Percentiles rank a stretch among this genome's conserved stretches.
phyloP scores from a whole-genome alignment of 2,113 vertebrate species.

The Austrofundulus limnaeus region DNA sequence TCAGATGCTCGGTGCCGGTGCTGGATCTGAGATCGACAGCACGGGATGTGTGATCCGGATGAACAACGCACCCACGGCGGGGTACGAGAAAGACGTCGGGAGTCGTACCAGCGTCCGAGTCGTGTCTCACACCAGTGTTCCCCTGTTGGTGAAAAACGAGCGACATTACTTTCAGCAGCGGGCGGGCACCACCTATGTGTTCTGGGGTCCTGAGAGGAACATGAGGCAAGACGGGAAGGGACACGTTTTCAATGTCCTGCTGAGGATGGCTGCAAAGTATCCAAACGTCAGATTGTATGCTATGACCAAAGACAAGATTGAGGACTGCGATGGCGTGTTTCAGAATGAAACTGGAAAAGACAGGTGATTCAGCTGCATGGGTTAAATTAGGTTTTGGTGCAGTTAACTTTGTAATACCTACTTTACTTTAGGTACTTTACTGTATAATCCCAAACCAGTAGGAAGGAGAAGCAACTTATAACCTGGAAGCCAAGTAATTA shows the following conservation, averaged over 20 bases:
- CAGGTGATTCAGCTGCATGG: conserved; percentile 75
- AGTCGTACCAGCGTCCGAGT: conserved; percentile 83
- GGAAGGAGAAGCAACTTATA: background rate
- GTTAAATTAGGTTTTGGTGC: too few species aligned
- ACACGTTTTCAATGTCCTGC: conserved; percentile 78
- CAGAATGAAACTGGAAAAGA: conserved; percentile 95
- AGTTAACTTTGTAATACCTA: too few species aligned
- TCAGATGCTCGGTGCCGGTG: conserved; percentile 87
- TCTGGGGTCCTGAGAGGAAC: conserved; percentile 90
- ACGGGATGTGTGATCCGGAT: conserved; percentile 89
- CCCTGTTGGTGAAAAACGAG: conserved; percentile 83
- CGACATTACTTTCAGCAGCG: conserved; percentile 85
- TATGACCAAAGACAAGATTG: conserved; percentile 86
- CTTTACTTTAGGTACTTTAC: too few species aligned
- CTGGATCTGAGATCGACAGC: conserved; percentile 82
- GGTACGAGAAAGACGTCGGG: conserved; percentile 89
- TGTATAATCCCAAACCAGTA: background rate
- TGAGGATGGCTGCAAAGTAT: conserved; percentile 80
- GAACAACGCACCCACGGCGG: conserved; percentile 88
- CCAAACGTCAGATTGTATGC: conserved; percentile 81
- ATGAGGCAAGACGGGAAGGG: conserved; percentile 86
- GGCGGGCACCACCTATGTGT: conserved; percentile 82
- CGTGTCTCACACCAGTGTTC: conserved; percentile 92
- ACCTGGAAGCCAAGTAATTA: too few species aligned
- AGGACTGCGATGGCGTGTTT: conserved; percentile 86